These are phyloP conservation scores for Etheostoma spectabile DNA, from an alignment of 2,113 vertebrate genomes.

Conservation along the genomic window DNA sequence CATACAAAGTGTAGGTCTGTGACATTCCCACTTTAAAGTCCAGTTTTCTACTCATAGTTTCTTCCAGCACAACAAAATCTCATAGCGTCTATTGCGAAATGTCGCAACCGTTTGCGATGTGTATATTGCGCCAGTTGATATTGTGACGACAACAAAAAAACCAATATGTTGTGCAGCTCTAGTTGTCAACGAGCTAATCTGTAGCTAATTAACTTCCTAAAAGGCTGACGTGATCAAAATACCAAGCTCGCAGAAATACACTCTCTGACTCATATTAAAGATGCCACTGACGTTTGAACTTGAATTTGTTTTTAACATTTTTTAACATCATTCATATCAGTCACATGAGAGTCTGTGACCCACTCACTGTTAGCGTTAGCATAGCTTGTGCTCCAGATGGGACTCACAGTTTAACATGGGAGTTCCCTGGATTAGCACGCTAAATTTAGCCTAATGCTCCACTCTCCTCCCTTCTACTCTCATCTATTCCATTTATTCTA, in stretches of 20 bases:
- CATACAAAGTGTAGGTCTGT: too few relatives aligned
- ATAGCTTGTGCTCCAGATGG: constrained; percentile 50
- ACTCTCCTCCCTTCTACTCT: background rate
- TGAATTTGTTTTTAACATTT: too few relatives aligned
- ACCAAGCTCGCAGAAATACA: too few relatives aligned
- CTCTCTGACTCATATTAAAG: background rate
- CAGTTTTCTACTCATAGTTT: too few relatives aligned
- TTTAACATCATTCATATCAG: background rate
- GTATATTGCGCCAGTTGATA: too few relatives aligned
- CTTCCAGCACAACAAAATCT: too few relatives aligned
- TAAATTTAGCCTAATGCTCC: constrained; percentile 55
- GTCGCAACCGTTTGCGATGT: too few relatives aligned
- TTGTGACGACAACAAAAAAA: too few relatives aligned
- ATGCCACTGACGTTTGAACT: background rate
- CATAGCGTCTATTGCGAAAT: too few relatives aligned
- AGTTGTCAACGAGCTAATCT: background rate
- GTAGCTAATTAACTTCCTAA: background rate
- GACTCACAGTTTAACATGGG: constrained; percentile 58
- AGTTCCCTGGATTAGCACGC: constrained; percentile 70
- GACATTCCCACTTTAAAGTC: too few relatives aligned
- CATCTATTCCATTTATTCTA: background rate
- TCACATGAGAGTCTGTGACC: constrained; percentile 3
- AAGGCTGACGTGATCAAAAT: background rate
- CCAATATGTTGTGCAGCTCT: too few relatives aligned
- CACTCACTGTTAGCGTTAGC: constrained; percentile 43